phyloP scores from a whole-genome alignment of 2,113 vertebrate species.

The Australoheros scitulus region DNA sequence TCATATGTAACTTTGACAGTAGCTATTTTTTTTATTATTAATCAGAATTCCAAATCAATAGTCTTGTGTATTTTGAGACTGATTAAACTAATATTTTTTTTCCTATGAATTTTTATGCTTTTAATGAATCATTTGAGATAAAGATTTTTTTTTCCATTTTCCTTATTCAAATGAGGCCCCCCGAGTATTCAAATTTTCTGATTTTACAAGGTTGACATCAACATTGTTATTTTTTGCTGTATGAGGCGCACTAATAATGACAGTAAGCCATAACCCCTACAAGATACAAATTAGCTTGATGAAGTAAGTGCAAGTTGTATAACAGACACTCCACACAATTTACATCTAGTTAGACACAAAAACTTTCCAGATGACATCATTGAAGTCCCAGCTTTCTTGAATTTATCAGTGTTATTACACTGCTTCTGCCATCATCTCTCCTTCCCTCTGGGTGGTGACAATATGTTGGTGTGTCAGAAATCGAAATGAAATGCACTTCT shows the following conservation, averaged over 20 bases:
- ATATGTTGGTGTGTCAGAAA: slow-evolving; percentile 9
- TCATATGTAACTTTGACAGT: neutral
- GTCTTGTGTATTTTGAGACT: neutral
- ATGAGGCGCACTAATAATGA: neutral
- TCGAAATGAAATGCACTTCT: slow-evolving; percentile 15
- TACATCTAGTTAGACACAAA: neutral
- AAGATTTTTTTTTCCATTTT: no score
- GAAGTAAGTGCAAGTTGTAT: neutral
- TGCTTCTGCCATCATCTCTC: neutral
- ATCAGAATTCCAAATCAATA: neutral
- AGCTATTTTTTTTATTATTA: neutral
- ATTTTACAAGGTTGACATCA: neutral
- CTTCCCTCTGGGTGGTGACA: neutral
- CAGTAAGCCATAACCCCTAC: neutral
- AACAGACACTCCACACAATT: neutral
- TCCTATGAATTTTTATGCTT: neutral
- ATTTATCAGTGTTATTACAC: neutral
- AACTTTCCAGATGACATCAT: slow-evolving; percentile 1
- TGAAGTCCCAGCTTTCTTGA: slow-evolving; percentile 5
- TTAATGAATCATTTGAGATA: neutral
- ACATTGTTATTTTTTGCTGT: neutral
- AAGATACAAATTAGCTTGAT: neutral
- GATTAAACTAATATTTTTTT: neutral
- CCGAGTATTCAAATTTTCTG: neutral
- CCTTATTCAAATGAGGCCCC: no score